phyloP scores from a whole-genome alignment of 2,113 vertebrate species.

The Smithornis capensis region DNA sequence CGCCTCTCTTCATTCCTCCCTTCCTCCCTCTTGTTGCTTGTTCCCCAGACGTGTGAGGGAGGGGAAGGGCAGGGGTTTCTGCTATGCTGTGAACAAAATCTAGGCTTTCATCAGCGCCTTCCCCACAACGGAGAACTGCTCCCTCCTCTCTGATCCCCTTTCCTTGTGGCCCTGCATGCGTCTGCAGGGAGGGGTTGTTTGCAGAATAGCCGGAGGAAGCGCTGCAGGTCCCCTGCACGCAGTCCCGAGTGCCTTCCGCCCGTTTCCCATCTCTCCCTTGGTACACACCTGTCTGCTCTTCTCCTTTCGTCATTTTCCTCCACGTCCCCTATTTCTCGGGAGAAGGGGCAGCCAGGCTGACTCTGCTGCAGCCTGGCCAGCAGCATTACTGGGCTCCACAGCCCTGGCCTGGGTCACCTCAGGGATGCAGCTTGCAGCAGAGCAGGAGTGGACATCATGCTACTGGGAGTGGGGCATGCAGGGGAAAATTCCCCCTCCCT shows the following conservation, averaged over 20 bases:
- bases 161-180: background rate
- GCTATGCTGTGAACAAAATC: background rate
- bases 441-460: background rate
- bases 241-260: background rate
- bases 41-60: conserved; percentile 18
- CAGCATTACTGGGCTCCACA: background rate
- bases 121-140: background rate
- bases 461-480: accelerated
- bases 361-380: background rate
- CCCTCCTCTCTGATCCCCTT: background rate
- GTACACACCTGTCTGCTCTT: conserved; percentile 1
- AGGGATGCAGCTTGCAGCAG: background rate
- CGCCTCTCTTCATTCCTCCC: background rate
- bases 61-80: background rate
- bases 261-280: background rate
- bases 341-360: background rate
- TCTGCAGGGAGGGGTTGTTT: background rate
- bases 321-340: background rate
- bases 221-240: background rate
- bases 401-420: background rate
- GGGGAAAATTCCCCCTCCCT: background rate
- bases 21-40: background rate
- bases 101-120: background rate
- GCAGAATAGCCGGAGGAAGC: background rate
- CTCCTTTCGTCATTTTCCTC: background rate